These are phyloP conservation scores for Zhuqinia jingwanae DNA, from an alignment of 2,888 invertebrate genomes.

Conservation along the genomic window DNA sequence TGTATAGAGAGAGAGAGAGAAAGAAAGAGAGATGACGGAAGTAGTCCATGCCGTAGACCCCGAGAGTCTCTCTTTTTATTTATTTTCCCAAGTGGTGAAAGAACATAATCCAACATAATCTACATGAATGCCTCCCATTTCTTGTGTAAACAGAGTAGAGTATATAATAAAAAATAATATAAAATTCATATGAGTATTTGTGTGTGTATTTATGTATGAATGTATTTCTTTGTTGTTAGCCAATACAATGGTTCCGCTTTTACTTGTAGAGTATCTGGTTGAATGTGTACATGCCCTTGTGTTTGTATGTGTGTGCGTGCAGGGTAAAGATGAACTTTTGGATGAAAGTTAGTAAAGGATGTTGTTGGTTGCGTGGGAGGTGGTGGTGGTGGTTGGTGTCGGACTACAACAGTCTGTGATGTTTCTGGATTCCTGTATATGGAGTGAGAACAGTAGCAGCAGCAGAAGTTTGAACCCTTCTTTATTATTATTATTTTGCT, in stretches of 20 bases:
- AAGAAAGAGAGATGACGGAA: not conserved
- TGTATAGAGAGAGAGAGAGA: not conserved
- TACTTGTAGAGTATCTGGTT: not conserved
- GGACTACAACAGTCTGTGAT: too few relatives aligned
- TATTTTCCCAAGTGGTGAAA: constrained; percentile 52
- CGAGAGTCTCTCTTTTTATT: not conserved
- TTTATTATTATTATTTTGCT: constrained; percentile 37
- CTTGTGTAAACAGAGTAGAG: constrained; percentile 53
- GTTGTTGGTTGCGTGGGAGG: not conserved
- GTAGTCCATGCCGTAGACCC: not conserved
- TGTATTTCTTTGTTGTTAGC: constrained; percentile 18
- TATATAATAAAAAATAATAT: constrained; percentile 3
- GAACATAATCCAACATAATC: constrained; percentile 70
- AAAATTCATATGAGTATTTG: too few relatives aligned
- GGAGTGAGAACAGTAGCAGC: too few relatives aligned
- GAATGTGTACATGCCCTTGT: not conserved
- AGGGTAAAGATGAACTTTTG: constrained; percentile 15
- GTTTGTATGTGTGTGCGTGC: not conserved
- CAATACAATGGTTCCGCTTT: not conserved
- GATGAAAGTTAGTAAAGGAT: not conserved
- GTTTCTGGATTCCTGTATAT: too few relatives aligned
- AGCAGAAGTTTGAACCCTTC: constrained; percentile 21
- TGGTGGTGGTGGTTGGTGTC: too few relatives aligned
- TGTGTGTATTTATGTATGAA: not conserved
- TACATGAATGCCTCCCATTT: constrained; percentile 63